Conservation (phyloP, 1,140 invertebrate genomes). For the Capitella teleta region DNA sequence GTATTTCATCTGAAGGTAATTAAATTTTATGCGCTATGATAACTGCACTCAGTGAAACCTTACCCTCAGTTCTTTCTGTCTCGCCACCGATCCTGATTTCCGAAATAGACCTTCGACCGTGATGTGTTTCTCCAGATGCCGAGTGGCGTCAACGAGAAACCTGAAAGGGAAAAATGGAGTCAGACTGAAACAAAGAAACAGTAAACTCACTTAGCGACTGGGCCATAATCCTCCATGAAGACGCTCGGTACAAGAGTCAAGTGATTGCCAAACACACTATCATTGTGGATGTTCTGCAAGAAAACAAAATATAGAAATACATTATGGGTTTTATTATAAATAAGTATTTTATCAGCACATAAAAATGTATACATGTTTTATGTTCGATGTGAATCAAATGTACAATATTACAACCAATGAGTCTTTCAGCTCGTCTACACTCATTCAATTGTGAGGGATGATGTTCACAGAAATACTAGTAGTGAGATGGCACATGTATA, state of each 20-base stretch:
- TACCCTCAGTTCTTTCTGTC: slow-evolving; percentile 69
- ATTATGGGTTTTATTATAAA: neutral
- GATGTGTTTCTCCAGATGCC: slow-evolving; percentile 54
- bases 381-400: neutral
- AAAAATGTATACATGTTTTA: neutral
- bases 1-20: neutral
- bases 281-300: neutral
- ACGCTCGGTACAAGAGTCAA: neutral
- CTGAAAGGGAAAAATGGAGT: slow-evolving; percentile 17
- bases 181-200: neutral
- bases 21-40: neutral
- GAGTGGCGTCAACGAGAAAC: slow-evolving; percentile 60
- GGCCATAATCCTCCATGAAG: slow-evolving; percentile 3
- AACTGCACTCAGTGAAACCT: neutral
- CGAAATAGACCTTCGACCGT: slow-evolving; percentile 69
- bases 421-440: too few species aligned
- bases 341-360: neutral
- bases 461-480: too few species aligned
- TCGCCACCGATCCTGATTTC: slow-evolving; percentile 66
- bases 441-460: too few species aligned
- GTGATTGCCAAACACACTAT: slow-evolving; percentile 2
- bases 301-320: neutral
- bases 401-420: neutral
- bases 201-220: slow-evolving; percentile 5
- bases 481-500: too few species aligned